These are phyloP conservation scores for Cavia porcellus DNA, from an alignment of 2,113 vertebrate species.

Conservation along the genomic window DNA sequence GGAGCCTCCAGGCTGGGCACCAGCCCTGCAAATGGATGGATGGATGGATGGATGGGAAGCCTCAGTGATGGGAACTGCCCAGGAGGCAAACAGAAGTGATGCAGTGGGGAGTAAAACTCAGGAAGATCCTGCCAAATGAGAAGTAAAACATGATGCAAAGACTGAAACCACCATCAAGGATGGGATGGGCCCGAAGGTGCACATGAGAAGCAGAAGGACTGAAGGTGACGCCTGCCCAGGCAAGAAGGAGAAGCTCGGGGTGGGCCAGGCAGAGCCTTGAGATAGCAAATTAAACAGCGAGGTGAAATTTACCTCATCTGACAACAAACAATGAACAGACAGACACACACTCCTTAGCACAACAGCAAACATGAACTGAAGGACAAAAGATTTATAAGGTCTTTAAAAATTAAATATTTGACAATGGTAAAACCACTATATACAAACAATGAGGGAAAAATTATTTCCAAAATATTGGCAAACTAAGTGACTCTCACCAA, in stretches of 20 bases:
- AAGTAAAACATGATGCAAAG: background rate
- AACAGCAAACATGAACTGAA: background rate
- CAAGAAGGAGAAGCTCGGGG: background rate
- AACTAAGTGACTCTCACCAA: background rate
- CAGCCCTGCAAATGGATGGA: background rate
- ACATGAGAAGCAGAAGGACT: background rate
- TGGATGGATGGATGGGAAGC: background rate
- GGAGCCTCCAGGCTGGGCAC: no score
- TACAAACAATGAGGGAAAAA: background rate
- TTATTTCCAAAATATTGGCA: background rate
- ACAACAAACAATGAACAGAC: background rate
- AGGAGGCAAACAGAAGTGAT: background rate
- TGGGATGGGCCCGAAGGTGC: background rate
- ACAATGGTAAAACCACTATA: background rate
- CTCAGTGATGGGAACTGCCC: background rate
- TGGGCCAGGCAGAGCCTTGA: background rate
- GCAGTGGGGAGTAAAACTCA: background rate
- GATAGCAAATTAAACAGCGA: background rate
- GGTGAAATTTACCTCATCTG: background rate
- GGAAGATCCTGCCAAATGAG: background rate
- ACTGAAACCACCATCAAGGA: background rate
- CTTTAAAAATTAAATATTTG: constrained; percentile 42
- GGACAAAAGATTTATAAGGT: background rate
- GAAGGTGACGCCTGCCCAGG: background rate
- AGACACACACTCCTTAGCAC: background rate